Conservation (phyloP, 2,797 vertebrate genomes). For the Potorous gilbertii region DNA sequence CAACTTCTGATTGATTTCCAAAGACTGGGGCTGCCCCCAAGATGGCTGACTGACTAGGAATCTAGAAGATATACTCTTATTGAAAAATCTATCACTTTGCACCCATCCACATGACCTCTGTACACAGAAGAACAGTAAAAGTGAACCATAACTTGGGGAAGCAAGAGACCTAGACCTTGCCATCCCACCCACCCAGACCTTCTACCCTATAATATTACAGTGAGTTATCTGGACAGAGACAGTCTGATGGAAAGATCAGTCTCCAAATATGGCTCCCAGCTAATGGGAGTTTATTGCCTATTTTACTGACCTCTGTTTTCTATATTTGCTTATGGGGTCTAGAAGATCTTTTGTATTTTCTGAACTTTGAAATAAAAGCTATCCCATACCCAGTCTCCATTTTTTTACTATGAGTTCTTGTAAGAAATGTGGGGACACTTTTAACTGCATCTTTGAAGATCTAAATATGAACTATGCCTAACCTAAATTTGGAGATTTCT, state of each 20-base stretch:
- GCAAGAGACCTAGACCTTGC: not conserved
- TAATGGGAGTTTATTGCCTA: not conserved
- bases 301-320: not conserved
- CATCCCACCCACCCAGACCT: not conserved
- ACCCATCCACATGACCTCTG: not conserved
- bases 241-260: not conserved
- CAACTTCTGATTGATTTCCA: not conserved
- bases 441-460: not conserved
- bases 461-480: not conserved
- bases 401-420: not conserved
- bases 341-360: not conserved
- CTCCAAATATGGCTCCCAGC: not conserved
- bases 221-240: not conserved
- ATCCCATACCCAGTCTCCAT: not conserved
- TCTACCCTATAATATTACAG: not conserved
- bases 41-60: not conserved
- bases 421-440: not conserved
- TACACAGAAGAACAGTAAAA: not conserved
- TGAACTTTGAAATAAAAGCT: not conserved
- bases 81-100: not conserved
- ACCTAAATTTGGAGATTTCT: not conserved
- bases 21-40: not conserved
- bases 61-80: not conserved
- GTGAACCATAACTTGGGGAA: not conserved
- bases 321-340: not conserved